These are phyloP conservation scores for Syritta pipiens DNA, from an alignment of 2,888 invertebrate genomes.

Conservation along the genomic window DNA sequence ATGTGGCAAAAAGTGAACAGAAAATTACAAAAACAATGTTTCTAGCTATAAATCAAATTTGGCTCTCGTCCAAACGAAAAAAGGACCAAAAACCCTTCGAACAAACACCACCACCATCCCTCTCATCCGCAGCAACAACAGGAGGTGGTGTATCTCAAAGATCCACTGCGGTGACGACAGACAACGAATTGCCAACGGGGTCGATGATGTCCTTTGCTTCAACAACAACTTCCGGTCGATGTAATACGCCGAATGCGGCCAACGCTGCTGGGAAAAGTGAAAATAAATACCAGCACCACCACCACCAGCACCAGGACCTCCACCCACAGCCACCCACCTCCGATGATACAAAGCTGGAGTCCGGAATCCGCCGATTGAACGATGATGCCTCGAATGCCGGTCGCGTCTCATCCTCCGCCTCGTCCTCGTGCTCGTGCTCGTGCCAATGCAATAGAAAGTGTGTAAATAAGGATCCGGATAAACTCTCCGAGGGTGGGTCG, in stretches of 20 bases:
- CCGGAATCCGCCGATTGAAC: slow-evolving; percentile 51
- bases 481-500: no score
- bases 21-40: slow-evolving; percentile 63
- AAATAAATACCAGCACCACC: slow-evolving; percentile 52
- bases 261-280: slow-evolving; percentile 47
- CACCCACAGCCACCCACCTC: not conserved
- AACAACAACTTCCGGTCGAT: slow-evolving; percentile 54
- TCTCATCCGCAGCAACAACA: slow-evolving; percentile 21
- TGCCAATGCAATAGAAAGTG: slow-evolving; percentile 62
- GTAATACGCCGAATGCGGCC: slow-evolving; percentile 47
- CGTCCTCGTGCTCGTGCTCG: not conserved
- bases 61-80: slow-evolving; percentile 67
- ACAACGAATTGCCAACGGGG: slow-evolving; percentile 55
- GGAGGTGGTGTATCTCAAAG: slow-evolving; percentile 12
- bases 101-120: not conserved
- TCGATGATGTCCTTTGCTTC: slow-evolving; percentile 59
- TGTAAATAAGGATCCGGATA: slow-evolving; percentile 66
- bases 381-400: slow-evolving; percentile 60
- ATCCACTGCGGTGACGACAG: slow-evolving; percentile 39
- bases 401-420: slow-evolving; percentile 24
- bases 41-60: slow-evolving; percentile 67
- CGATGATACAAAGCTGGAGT: slow-evolving; percentile 53
- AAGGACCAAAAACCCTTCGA: slow-evolving; percentile 41
- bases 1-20: slow-evolving; percentile 42
- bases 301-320: slow-evolving; percentile 10